Evolutionary conservation across 2,888 invertebrate genomes (phyloP).

Genomic region (Agonum fuliginosum): DNA sequence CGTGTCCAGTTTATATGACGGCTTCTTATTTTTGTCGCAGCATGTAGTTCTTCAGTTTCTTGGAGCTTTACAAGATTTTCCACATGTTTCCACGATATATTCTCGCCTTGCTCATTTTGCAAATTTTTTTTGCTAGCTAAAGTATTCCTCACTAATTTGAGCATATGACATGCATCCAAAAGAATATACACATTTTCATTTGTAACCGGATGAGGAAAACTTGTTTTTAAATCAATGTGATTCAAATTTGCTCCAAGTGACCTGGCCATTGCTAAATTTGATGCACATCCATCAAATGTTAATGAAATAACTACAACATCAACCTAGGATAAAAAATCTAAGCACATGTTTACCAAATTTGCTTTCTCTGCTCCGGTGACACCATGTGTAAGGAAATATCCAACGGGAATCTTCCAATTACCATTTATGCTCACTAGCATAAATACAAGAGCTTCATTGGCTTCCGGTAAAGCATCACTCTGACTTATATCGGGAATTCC

Average conservation of each 20-base stretch:
- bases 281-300: background rate
- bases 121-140: constrained; percentile 54
- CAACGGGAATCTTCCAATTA: background rate
- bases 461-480: constrained; percentile 48
- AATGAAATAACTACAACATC: too few relatives aligned
- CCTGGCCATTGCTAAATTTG: background rate
- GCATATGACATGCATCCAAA: constrained; percentile 62
- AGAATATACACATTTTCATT: constrained; percentile 38
- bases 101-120: background rate
- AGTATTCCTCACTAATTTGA: constrained; percentile 61
- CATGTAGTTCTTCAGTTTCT: constrained; percentile 53
- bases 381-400: background rate
- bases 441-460: constrained; percentile 58
- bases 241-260: background rate
- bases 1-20: constrained; percentile 51
- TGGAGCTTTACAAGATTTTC: constrained; percentile 55
- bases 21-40: constrained; percentile 59
- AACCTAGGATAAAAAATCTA: too few relatives aligned
- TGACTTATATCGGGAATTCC: constrained; percentile 31
- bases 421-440: constrained; percentile 38
- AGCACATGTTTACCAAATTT: background rate
- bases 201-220: constrained; percentile 53
- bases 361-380: background rate
- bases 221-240: constrained; percentile 26
- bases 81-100: constrained; percentile 47